Evolutionary conservation across 2,888 invertebrate genomes (phyloP).

Genomic region (Gisinianus flammeolus): DNA sequence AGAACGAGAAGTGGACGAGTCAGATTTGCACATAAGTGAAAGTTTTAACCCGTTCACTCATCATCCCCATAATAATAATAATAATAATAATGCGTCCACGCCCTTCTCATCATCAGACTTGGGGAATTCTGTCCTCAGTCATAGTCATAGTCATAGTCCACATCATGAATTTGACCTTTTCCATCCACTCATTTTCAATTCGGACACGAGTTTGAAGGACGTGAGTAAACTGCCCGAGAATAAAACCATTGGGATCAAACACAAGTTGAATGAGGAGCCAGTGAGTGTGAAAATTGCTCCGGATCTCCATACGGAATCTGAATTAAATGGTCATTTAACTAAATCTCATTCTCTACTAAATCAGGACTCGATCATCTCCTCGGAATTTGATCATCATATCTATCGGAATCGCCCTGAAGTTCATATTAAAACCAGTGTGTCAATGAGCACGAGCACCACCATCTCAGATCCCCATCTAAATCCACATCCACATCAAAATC

Average conservation of each 20-base stretch:
- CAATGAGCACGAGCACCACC: conserved; percentile 35
- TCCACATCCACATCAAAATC: background rate
- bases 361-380: conserved; percentile 28
- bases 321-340: background rate
- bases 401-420: conserved; percentile 22
- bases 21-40: conserved; percentile 32
- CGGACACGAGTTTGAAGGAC: conserved; percentile 23
- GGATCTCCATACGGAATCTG: conserved; percentile 21
- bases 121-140: background rate
- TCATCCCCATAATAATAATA: too few species aligned
- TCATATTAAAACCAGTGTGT: conserved; percentile 29
- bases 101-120: conserved; percentile 34
- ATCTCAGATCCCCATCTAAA: background rate
- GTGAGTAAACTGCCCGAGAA: conserved; percentile 27
- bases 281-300: conserved; percentile 25
- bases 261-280: conserved; percentile 26
- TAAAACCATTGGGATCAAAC: conserved; percentile 36
- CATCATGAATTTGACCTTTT: conserved; percentile 22
- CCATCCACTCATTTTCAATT: conserved; percentile 24
- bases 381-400: conserved; percentile 34
- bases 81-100: conserved; percentile 33
- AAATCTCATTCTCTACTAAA: conserved; percentile 10
- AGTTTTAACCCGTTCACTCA: conserved; percentile 42
- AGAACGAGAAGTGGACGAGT: background rate
- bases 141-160: too few species aligned